phyloP scores from a whole-genome alignment of 2,888 invertebrate species.

The Actias luna region DNA sequence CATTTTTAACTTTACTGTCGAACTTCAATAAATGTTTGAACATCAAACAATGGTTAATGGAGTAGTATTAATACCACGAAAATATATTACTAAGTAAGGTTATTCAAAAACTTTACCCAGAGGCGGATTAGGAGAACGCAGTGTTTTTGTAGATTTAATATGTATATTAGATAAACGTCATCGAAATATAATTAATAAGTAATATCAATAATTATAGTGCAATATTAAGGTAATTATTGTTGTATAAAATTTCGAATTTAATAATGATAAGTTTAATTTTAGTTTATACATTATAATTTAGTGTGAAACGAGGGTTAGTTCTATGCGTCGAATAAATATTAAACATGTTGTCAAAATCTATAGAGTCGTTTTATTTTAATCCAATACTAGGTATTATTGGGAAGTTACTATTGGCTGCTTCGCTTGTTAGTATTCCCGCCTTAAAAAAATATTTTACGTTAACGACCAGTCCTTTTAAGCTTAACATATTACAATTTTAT shows the following conservation, averaged over 20 bases:
- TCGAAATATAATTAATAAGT: constrained; percentile 12
- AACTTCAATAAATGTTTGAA: too few species aligned
- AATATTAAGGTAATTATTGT: constrained; percentile 57
- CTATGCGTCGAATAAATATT: not conserved
- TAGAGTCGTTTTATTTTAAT: not conserved
- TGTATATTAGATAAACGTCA: not conserved
- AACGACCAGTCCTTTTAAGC: too few species aligned
- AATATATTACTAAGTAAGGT: not conserved
- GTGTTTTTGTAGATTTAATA: not conserved
- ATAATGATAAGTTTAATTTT: constrained; percentile 52
- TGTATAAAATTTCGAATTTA: constrained; percentile 74
- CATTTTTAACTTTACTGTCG: too few species aligned
- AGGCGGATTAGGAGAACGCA: not conserved
- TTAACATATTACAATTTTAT: too few species aligned
- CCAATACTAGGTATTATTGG: too few species aligned
- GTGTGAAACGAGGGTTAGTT: not conserved
- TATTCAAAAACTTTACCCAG: not conserved
- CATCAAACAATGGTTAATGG: too few species aligned
- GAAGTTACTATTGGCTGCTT: too few species aligned
- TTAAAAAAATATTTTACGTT: too few species aligned
- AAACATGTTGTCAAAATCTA: constrained; percentile 30
- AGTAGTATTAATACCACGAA: too few species aligned
- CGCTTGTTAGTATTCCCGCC: too few species aligned
- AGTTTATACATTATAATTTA: constrained; percentile 9
- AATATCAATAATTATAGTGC: constrained; percentile 43